Percentiles rank a stretch among this genome's conserved stretches.
phyloP scores from a whole-genome alignment of 1,140 invertebrate species.

The Platorchestia sp. region DNA sequence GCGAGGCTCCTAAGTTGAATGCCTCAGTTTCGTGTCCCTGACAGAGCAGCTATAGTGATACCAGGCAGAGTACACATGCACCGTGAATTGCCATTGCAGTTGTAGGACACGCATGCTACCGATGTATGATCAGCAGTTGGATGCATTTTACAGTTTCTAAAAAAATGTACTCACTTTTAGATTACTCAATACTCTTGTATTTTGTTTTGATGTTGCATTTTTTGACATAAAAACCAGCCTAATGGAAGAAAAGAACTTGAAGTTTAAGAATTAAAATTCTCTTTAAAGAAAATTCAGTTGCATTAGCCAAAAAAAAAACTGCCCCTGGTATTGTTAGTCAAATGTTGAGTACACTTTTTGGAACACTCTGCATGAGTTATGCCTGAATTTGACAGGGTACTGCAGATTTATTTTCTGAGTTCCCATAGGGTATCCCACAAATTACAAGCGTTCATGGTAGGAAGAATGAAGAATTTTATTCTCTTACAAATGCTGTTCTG shows the following conservation, averaged over 20 bases:
- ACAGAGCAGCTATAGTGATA: background rate
- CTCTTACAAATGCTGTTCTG: too few species aligned
- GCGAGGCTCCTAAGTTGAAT: background rate
- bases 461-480: background rate
- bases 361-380: too few species aligned
- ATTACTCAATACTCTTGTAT: too few species aligned
- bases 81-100: background rate
- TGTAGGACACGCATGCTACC: background rate
- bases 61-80: background rate
- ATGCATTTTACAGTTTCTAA: background rate
- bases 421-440: too few species aligned
- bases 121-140: background rate
- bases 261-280: background rate
- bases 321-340: too few species aligned
- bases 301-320: too few species aligned
- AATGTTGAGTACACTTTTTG: too few species aligned
- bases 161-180: too few species aligned
- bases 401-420: too few species aligned
- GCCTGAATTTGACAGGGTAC: background rate
- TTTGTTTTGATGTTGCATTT: too few species aligned
- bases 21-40: background rate
- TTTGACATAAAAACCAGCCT: too few species aligned
- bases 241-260: background rate
- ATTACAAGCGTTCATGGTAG: too few species aligned
- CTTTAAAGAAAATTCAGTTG: background rate